Percentiles rank a stretch among this genome's conserved stretches.
Conservation (phyloP, 2,797 vertebrate genomes). For the Megaceryle alcyon region DNA sequence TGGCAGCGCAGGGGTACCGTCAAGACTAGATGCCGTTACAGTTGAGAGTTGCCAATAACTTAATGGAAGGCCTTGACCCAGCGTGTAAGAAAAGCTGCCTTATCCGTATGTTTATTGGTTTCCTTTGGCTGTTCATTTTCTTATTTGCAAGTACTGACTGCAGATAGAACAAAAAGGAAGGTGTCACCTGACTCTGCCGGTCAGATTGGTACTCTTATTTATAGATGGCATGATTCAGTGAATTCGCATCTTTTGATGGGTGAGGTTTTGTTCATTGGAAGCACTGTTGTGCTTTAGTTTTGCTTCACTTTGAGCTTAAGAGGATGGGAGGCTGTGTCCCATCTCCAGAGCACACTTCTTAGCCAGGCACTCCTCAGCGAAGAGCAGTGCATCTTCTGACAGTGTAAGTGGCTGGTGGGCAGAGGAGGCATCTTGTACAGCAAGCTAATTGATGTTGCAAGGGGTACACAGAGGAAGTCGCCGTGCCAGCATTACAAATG, state of each 20-base stretch:
- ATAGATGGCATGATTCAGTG: neutral
- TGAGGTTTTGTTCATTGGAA: neutral
- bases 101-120: neutral
- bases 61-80: neutral
- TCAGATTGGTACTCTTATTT: constrained; percentile 11
- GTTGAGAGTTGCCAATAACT: constrained; percentile 18
- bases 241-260: neutral
- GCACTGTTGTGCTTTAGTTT: neutral
- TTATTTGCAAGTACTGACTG: constrained; percentile 35
- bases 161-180: constrained; percentile 45
- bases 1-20: neutral
- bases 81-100: neutral
- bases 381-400: neutral
- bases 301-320: neutral
- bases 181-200: neutral
- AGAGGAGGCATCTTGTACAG: neutral
- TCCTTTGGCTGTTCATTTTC: constrained; percentile 10
- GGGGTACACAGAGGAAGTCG: neutral
- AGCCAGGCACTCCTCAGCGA: neutral
- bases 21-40: neutral
- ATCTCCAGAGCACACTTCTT: neutral
- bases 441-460: neutral
- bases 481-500: fast-evolving
- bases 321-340: neutral
- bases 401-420: neutral